A percentile compares a stretch with the other conserved stretches of the same genome.
Conservation (phyloP, 2,888 invertebrate genomes). For the Hetaerina titia region DNA sequence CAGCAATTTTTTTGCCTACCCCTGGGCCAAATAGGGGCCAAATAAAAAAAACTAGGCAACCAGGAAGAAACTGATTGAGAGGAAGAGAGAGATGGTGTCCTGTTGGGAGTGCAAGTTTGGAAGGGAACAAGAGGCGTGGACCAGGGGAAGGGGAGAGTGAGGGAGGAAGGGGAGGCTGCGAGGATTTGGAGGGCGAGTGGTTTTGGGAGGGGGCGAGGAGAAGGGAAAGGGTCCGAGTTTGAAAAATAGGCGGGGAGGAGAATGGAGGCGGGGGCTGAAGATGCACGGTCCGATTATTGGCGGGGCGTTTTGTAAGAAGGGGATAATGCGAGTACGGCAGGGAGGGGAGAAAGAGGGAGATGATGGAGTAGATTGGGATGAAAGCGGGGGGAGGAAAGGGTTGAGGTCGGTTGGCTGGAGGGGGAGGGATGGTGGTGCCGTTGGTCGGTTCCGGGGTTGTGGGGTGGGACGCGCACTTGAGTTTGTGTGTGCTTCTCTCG, state of each 20-base stretch:
- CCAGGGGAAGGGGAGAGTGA: too few relatives aligned
- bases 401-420: background rate
- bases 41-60: background rate
- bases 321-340: constrained; percentile 28
- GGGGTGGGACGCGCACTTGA: background rate
- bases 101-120: background rate
- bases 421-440: background rate
- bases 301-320: constrained; percentile 54
- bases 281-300: constrained; percentile 59
- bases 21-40: too few relatives aligned
- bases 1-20: background rate
- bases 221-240: too few relatives aligned
- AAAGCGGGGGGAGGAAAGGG: background rate
- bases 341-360: constrained; percentile 22
- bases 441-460: too few relatives aligned
- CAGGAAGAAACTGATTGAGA: background rate
- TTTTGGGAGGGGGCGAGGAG: too few relatives aligned
- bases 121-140: background rate
- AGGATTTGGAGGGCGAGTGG: too few relatives aligned
- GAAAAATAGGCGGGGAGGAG: too few relatives aligned
- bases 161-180: background rate
- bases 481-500: background rate
- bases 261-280: constrained; percentile 27
- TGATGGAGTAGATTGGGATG: constrained; percentile 41
- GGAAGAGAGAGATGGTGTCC: background rate